A percentile compares a stretch with the other conserved stretches of the same genome.
phyloP scores from a whole-genome alignment of 2,888 invertebrate genomes.

The Hyposoter dolosus region DNA sequence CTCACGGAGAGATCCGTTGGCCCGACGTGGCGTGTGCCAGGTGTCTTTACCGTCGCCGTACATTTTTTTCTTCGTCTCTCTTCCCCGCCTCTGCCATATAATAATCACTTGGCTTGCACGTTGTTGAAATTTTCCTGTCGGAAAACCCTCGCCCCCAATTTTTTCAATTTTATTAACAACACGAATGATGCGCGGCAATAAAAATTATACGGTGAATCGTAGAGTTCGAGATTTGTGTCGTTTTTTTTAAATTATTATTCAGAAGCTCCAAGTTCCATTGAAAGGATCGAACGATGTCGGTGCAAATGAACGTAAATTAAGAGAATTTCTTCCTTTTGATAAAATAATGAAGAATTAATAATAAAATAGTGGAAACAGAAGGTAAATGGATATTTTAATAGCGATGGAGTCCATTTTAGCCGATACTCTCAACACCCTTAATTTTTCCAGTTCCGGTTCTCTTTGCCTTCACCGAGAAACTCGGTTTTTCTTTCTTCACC shows the following conservation, averaged over 20 bases:
- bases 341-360: neutral
- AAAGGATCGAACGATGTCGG: neutral
- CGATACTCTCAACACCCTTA: constrained; percentile 8
- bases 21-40: constrained; percentile 70
- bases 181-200: neutral
- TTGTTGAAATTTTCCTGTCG: neutral
- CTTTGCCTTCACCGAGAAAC: constrained; percentile 36
- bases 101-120: neutral
- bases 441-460: constrained; percentile 41
- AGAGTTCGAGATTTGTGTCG: no score
- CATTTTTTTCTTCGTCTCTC: neutral
- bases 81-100: neutral
- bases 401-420: neutral
- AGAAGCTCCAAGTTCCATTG: no score
- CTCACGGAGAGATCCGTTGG: constrained; percentile 55
- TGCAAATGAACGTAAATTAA: neutral
- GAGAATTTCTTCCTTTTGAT: neutral
- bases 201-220: no score
- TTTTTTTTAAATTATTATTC: no score
- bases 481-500: constrained; percentile 61
- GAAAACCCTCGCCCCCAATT: neutral
- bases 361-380: neutral
- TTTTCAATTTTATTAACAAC: neutral
- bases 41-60: constrained; percentile 61
- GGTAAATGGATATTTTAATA: neutral